A percentile compares a stretch with the other conserved stretches of the same genome.
phyloP scores from a whole-genome alignment of 2,888 invertebrate genomes.

The Agrotis ipsilon region DNA sequence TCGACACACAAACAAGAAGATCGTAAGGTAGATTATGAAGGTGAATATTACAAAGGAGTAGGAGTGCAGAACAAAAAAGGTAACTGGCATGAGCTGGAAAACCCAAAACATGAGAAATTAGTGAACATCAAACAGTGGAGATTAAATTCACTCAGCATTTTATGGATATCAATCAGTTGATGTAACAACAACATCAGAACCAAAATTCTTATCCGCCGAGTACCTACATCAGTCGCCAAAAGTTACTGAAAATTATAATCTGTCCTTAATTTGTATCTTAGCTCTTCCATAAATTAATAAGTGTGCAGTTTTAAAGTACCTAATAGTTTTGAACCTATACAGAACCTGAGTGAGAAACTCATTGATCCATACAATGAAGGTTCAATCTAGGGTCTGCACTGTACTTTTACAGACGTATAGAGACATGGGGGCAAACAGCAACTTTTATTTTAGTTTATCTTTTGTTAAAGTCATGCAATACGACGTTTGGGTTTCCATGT shows the following conservation, averaged over 20 bases:
- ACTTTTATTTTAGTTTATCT: background rate
- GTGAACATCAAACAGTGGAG: no score
- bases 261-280: no score
- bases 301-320: background rate
- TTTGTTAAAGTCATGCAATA: background rate
- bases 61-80: background rate
- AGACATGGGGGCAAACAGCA: no score
- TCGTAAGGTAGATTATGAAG: no score
- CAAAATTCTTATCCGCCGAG: background rate
- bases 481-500: background rate
- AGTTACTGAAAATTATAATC: background rate
- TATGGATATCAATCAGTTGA: background rate
- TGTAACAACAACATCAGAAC: background rate
- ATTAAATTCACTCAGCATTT: background rate
- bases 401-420: no score
- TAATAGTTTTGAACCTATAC: background rate
- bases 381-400: background rate
- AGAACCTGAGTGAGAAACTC: background rate
- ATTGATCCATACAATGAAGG: background rate
- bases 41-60: no score
- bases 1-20: no score
- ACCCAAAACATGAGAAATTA: background rate
- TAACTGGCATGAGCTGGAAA: background rate
- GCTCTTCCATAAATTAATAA: background rate
- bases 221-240: constrained; percentile 1